phyloP scores from a whole-genome alignment of 2,113 vertebrate species.

The Oophaga pumilio region DNA sequence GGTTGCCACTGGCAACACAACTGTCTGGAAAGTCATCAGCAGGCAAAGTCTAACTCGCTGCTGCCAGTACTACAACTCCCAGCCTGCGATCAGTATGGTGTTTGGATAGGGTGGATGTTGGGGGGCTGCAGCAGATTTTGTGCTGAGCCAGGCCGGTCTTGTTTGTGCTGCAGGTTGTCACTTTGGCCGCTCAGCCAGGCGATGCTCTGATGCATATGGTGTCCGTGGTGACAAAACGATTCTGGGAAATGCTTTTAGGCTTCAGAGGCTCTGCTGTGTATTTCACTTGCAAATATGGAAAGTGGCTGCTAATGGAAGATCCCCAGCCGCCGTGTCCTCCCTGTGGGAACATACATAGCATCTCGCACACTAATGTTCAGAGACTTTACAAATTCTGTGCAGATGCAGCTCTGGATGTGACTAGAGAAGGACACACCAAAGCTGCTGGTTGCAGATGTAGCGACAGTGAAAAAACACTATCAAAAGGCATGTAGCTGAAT shows the following conservation, averaged over 20 bases:
- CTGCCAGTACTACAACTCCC: background rate
- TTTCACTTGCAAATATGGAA: constrained; percentile 24
- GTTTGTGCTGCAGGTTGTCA: constrained; percentile 30
- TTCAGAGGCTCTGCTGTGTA: background rate
- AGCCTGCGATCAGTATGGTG: no score
- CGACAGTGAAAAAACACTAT: background rate
- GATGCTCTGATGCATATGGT: constrained; percentile 40
- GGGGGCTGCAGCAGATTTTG: no score
- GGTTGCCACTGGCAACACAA: no score
- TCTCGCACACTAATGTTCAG: background rate
- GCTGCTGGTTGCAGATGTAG: background rate
- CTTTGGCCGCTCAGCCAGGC: constrained; percentile 34
- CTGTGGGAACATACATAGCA: no score
- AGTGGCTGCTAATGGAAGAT: constrained; percentile 4
- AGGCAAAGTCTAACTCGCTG: no score
- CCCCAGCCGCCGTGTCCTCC: background rate
- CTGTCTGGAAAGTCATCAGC: no score
- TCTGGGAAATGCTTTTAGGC: constrained; percentile 10
- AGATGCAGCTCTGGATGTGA: no score
- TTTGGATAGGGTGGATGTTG: no score
- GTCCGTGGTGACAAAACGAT: background rate
- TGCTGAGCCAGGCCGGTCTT: constrained; percentile 37
- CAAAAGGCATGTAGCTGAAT: background rate
- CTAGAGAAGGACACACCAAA: no score
- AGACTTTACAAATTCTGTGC: no score